Percentiles rank a stretch among this genome's conserved stretches.
phyloP scores from a whole-genome alignment of 2,113 vertebrate species.

The Acanthochromis polyacanthus region DNA sequence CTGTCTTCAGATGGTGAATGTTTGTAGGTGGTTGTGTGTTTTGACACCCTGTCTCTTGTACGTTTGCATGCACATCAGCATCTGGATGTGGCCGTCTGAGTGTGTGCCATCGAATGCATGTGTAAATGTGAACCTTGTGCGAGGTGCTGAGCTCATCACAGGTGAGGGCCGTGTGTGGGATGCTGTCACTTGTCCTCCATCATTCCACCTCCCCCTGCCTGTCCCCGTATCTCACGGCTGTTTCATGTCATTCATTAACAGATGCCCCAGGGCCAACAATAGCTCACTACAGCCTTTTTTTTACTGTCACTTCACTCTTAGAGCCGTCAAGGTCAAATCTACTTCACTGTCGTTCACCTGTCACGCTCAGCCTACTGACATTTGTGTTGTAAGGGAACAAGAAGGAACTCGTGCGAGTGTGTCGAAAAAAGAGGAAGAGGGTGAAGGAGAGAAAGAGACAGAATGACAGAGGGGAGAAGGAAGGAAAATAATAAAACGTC shows the following conservation, averaged over 20 bases:
- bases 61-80: constrained; percentile 17
- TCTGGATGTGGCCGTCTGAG: constrained; percentile 3
- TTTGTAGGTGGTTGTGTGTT: constrained; percentile 45
- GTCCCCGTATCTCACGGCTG: constrained; percentile 68
- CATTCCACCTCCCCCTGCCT: constrained; percentile 49
- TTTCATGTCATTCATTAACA: constrained; percentile 84
- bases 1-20: constrained; percentile 29
- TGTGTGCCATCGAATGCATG: constrained; percentile 3
- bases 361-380: constrained; percentile 76
- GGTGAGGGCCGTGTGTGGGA: constrained; percentile 65
- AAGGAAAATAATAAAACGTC: constrained; percentile 70
- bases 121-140: constrained; percentile 24
- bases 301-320: constrained; percentile 77
- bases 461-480: constrained; percentile 58
- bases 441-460: constrained; percentile 49
- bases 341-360: constrained; percentile 79
- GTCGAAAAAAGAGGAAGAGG: constrained; percentile 22
- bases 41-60: constrained; percentile 33
- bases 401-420: constrained; percentile 19
- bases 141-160: constrained; percentile 49
- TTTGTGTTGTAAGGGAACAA: constrained; percentile 71
- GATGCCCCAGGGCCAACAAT: constrained; percentile 81
- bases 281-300: constrained; percentile 82
- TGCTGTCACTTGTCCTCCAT: constrained; percentile 79
- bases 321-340: constrained; percentile 80